Base-by-base conservation (phyloP, 2,113 vertebrate genomes). In the Choloepus hoffmanni region DNA sequence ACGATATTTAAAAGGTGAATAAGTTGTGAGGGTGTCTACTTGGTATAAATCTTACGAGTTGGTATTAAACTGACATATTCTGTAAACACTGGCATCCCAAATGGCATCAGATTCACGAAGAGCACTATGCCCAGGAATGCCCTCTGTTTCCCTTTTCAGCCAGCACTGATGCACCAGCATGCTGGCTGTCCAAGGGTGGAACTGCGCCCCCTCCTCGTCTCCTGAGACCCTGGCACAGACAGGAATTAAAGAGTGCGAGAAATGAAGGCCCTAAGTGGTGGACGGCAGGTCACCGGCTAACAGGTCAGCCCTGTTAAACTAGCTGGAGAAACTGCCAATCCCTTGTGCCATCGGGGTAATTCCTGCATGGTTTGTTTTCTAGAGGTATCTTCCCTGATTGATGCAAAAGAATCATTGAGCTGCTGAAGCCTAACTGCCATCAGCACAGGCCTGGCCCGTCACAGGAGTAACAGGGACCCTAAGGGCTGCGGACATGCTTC, bases 81-180 rank as follows among this genome's bases (percentile, higher is more conserved):
- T 84, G 36, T 7, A 9, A 4, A 55, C 18, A 24, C 16, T 43
- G 16, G 74, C 45, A 48, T 89, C 40, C 8, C 9, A 68, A 85
- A 76, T 0, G 6, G 36, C 24, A 28, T 40, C 11, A 53, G 21
- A 67, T 16, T 50, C 45, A n/a, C 0, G 8, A 11, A 12, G 11
- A 87, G 48, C 26, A 36, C 19, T 6, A 14, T 28, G 50, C 12
- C 63, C 10, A 23, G 45, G 58, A 48, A 87, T n/a, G 40, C 9
- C 53, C 73, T 1, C 73, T 1, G 0, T 9, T n/a, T n/a, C 3
- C 7, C 3, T 77, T 48, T 45, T 67, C 70, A 67, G 43, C 33
- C 68, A 40, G 33, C 11, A 21, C 3, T 33, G 50, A 70, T 7
- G 36, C 4, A 55, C 15, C 36, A 6, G 55, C 6, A 4, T 5